Evolutionary conservation across 92 coral and sea anemone genomes (phyloP).

Genomic region (Phenganax marumi): DNA sequence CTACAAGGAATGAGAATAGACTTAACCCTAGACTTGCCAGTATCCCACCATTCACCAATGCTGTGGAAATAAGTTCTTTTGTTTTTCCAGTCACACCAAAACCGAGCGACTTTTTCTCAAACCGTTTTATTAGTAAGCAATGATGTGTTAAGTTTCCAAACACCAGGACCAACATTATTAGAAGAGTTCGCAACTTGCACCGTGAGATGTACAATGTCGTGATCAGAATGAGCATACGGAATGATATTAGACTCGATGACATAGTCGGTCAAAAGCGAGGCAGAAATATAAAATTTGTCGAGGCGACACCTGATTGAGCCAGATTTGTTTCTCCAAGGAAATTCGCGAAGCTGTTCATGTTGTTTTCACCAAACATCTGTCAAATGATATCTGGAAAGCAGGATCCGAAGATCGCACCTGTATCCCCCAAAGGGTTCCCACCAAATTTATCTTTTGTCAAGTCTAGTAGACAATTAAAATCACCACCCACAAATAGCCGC

Average conservation of each 20-base stretch:
- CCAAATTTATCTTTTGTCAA: background rate
- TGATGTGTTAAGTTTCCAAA: background rate
- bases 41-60: constrained; percentile 46
- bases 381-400: no score
- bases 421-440: background rate
- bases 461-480: background rate
- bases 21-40: constrained; percentile 5
- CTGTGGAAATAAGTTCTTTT: background rate
- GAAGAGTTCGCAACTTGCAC: background rate
- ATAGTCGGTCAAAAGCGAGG: background rate
- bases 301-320: background rate
- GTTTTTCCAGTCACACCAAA: background rate
- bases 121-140: background rate
- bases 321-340: background rate
- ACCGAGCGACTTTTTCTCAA: background rate
- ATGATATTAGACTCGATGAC: background rate
- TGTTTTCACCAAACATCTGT: constrained; percentile 21
- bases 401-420: background rate
- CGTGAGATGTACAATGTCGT: background rate
- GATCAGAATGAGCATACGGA: background rate
- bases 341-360: background rate
- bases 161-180: background rate
- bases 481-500: background rate
- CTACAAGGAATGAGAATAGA: background rate
- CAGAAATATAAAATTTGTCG: background rate